Conservation (phyloP, 1,140 invertebrate species). For the Scaptodrosophila lebanonensis region DNA sequence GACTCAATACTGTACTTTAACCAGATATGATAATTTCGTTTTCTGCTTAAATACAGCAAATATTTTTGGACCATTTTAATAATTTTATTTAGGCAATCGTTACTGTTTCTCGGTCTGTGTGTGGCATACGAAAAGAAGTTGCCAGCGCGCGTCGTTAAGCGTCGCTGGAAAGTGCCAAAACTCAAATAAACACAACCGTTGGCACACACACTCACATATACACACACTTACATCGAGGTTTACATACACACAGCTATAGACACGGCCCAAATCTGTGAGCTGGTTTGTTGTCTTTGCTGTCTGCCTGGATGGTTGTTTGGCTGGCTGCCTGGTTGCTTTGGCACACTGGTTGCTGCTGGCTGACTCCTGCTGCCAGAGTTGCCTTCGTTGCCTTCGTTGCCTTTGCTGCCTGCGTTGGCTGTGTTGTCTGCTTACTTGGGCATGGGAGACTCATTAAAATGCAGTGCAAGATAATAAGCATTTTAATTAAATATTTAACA, state of each 20-base stretch:
- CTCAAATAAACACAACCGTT: conserved; percentile 74
- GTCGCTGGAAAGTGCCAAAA: conserved; percentile 72
- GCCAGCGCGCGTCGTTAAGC: conserved; percentile 61
- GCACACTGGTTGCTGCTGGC: conserved; percentile 29
- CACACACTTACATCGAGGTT: conserved; percentile 13
- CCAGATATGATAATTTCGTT: too few species aligned
- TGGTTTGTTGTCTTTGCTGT: conserved; percentile 61
- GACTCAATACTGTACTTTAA: too few species aligned
- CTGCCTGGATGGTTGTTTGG: too few species aligned
- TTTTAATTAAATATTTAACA: conserved; percentile 77
- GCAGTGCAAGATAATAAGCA: conserved; percentile 77
- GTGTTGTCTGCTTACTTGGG: conserved; percentile 11
- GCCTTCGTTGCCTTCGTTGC: neutral
- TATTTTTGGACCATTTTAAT: too few species aligned
- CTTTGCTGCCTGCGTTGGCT: neutral
- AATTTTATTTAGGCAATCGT: too few species aligned
- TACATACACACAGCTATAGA: neutral
- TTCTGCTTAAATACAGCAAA: too few species aligned
- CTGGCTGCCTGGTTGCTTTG: too few species aligned
- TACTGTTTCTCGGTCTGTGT: conserved; percentile 16
- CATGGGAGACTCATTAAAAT: conserved; percentile 75
- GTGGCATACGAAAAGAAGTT: conserved; percentile 46
- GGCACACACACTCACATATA: conserved; percentile 39
- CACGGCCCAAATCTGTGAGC: conserved; percentile 65
- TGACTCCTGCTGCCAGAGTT: conserved; percentile 13